Percentiles rank a stretch among this genome's conserved stretches.
These are phyloP conservation scores for Pristionchus japonicus DNA, from an alignment of 2,888 invertebrate genomes.

Conservation along the genomic window DNA sequence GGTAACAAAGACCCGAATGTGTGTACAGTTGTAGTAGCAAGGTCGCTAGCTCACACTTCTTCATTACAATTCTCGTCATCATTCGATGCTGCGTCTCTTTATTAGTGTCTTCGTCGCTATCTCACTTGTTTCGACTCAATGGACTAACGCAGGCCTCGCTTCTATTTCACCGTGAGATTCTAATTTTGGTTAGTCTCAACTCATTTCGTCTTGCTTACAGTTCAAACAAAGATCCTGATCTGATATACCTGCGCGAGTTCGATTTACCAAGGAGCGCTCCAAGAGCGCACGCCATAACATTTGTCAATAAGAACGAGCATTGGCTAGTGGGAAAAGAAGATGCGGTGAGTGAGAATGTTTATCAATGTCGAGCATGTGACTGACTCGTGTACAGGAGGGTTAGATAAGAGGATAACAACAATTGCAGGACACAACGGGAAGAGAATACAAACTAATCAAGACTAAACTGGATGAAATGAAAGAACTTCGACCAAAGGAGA, in stretches of 20 bases:
- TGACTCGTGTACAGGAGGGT: background rate
- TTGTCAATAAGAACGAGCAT: conserved; percentile 13
- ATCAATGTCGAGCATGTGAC: background rate
- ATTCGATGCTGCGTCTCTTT: background rate
- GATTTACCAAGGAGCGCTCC: background rate
- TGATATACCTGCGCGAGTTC: background rate
- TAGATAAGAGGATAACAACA: background rate
- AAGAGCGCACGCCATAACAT: background rate
- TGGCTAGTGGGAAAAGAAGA: conserved; percentile 25
- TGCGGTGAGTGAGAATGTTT: background rate
- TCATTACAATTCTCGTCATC: background rate
- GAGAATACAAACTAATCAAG: background rate
- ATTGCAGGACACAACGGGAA: conserved; percentile 27
- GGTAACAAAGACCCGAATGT: background rate
- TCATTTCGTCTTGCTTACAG: background rate
- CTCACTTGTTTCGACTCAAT: conserved; percentile 8
- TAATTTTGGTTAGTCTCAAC: background rate
- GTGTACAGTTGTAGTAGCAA: conserved; percentile 29
- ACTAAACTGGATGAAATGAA: conserved; percentile 17
- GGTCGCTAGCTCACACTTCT: background rate
- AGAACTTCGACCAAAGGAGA: background rate
- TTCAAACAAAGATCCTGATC: background rate
- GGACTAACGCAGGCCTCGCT: conserved; percentile 7
- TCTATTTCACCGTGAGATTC: conserved; percentile 15
- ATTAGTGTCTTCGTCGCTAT: background rate